Evolutionary conservation across 2,888 invertebrate species (phyloP).

Genomic region (Yponomeuta evonymella): DNA sequence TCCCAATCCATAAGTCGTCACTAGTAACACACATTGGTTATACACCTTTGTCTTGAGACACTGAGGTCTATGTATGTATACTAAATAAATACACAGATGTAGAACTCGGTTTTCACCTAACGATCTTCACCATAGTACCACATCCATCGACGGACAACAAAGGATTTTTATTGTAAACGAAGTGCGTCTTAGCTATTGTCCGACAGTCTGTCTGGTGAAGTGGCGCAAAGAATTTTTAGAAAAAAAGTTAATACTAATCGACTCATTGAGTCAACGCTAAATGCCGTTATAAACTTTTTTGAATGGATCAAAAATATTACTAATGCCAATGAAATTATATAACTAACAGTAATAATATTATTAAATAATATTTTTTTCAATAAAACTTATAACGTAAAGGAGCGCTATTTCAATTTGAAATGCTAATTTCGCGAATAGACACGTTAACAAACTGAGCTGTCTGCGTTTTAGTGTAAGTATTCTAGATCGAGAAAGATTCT

Average conservation of each 20-base stretch:
- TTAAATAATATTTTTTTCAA: background rate
- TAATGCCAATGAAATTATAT: background rate
- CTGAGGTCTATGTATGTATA: no score
- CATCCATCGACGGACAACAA: background rate
- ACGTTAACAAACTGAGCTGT: background rate
- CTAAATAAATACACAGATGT: background rate
- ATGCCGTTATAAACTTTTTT: background rate
- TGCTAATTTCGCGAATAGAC: background rate
- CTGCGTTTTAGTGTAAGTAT: background rate
- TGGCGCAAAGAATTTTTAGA: constrained; percentile 4
- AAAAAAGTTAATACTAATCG: background rate
- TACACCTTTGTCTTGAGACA: no score
- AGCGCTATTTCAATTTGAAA: background rate
- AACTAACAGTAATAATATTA: background rate
- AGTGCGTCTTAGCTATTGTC: background rate
- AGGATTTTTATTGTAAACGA: background rate
- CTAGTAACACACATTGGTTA: no score
- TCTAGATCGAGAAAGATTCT: background rate
- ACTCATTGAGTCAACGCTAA: background rate
- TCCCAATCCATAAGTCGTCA: no score
- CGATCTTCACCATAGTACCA: background rate
- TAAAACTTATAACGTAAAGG: background rate
- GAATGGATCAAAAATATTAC: background rate
- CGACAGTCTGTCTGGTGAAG: background rate
- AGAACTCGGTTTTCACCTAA: background rate